Evolutionary conservation across 2,888 invertebrate species (phyloP).

Genomic region (Heliconius cydno): DNA sequence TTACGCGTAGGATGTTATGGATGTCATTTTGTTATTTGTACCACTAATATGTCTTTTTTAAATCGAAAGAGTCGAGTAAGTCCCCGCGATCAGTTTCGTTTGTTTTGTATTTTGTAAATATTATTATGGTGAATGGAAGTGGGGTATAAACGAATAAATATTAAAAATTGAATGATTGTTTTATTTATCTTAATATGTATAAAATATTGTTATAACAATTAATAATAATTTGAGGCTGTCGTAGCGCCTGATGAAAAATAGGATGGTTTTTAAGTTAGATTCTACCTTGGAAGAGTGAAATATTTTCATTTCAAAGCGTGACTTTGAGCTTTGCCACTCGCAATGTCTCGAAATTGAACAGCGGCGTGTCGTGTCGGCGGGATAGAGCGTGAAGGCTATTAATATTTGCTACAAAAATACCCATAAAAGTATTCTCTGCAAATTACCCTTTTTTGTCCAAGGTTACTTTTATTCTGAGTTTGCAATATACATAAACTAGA

Average conservation of each 20-base stretch:
- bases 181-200: slow-evolving; percentile 14
- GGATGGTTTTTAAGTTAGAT: background rate
- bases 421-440: background rate
- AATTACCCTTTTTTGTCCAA: too few species aligned
- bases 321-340: too few species aligned
- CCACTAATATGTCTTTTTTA: slow-evolving; percentile 51
- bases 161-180: slow-evolving; percentile 41
- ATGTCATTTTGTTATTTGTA: slow-evolving; percentile 67
- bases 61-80: slow-evolving; percentile 41
- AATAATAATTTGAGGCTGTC: background rate
- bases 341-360: too few species aligned
- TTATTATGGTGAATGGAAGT: slow-evolving; percentile 67
- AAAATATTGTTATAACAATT: background rate
- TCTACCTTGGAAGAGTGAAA: background rate
- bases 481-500: background rate
- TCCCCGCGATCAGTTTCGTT: slow-evolving; percentile 49
- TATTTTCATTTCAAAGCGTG: background rate
- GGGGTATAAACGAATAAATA: slow-evolving; percentile 72
- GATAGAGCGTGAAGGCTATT: too few species aligned
- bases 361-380: too few species aligned
- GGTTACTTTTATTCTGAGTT: background rate
- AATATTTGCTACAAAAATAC: background rate
- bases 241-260: background rate
- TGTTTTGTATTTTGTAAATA: slow-evolving; percentile 79
- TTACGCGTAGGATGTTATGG: slow-evolving; percentile 63